Percentiles rank a stretch among this genome's conserved stretches.
phyloP scores from a whole-genome alignment of 2,797 vertebrate species.

The Falco cherrug region DNA sequence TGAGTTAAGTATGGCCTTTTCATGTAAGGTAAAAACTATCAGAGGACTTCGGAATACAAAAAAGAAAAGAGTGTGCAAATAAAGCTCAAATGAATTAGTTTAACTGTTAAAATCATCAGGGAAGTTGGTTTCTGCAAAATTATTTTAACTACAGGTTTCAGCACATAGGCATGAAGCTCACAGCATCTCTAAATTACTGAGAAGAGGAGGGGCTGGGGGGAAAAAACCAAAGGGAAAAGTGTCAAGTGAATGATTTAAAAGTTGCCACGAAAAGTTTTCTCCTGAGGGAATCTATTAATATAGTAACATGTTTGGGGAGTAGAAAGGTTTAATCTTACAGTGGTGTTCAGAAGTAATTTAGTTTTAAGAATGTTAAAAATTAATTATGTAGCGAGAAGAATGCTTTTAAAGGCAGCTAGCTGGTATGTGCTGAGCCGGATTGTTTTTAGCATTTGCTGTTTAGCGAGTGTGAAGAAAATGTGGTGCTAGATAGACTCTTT shows the following conservation, averaged over 20 bases:
- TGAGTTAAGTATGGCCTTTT: slow-evolving; percentile 31
- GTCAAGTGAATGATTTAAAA: background rate
- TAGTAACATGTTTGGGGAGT: background rate
- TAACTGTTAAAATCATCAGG: background rate
- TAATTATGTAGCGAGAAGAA: background rate
- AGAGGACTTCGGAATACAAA: background rate
- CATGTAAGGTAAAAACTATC: background rate
- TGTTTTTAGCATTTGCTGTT: background rate
- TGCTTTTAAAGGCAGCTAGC: background rate
- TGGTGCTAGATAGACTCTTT: background rate
- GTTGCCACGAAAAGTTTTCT: background rate
- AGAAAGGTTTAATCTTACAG: background rate
- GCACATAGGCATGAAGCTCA: rapidly evolving
- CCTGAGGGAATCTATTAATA: background rate
- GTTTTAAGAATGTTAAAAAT: background rate
- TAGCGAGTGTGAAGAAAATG: background rate
- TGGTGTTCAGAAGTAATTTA: background rate
- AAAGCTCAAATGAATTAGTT: background rate
- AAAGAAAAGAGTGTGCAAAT: background rate
- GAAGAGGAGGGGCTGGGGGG: too few species aligned
- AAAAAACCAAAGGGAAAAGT: background rate
- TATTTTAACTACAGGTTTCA: background rate
- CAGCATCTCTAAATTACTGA: background rate
- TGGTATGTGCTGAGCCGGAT: background rate
- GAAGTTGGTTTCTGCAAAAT: background rate